Base-by-base conservation (phyloP, 2,113 vertebrate genomes). In the Loxodonta africana region DNA sequence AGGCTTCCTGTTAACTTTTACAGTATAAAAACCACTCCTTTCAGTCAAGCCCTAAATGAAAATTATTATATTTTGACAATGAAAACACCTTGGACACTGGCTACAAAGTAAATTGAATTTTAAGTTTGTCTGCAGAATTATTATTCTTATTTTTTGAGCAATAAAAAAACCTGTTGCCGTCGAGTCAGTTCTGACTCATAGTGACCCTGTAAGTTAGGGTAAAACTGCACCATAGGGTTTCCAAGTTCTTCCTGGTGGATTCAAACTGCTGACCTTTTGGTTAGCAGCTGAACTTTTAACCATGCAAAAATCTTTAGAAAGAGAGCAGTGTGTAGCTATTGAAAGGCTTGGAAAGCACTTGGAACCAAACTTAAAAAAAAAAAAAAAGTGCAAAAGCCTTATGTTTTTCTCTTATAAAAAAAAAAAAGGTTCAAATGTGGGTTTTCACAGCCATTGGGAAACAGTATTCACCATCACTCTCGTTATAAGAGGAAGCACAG, bases 1-100 rank as follows among this genome's bases (percentile, higher is more conserved):
- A 86, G 44, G 67, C 51, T 86, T 86, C 28, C 17, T 73, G 6
- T 84, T 94, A 94, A 96, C 83, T 96, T 95, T 96, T 71, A 86
- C 94, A 95, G 14, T 88, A 26, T 90, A 91, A 94, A 96, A 95
- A 51, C 44, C 83, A 21, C 26, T 88, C 23, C 18, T 30, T 84
- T 91, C 65, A 74, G 8, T 84, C 83, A 76, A 69, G 12, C 30
- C 51, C 17, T 77, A 96, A 88, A 76, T 94, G 33, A 96, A 96
- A 95, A 73, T 46, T 33, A 81, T 37, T 60, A 25, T 77, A 48
- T 82, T 91, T 74, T 67, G 53, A 83, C 48, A 93, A 74, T 80
- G 89, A 78, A 83, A 87, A 53, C 89, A 83, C 41, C 60, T 48
- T 74, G 9, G 28, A 65, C 60, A 23, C 73, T 94, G 41, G 82